phyloP scores from a whole-genome alignment of 2,888 invertebrate genomes.

The Melanotus villosus region DNA sequence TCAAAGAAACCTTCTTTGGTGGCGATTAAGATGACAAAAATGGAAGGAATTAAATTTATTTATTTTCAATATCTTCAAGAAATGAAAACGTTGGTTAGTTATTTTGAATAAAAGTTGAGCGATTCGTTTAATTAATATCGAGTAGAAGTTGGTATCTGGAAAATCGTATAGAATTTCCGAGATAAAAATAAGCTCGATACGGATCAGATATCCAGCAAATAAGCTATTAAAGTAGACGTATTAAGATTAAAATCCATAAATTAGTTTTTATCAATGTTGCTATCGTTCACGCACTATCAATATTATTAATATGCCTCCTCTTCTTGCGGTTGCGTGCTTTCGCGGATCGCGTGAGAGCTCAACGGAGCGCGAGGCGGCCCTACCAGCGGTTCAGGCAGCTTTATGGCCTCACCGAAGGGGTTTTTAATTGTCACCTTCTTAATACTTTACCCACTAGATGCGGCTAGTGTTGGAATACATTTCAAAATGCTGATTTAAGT shows the following conservation, averaged over 20 bases:
- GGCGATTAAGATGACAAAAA: no score
- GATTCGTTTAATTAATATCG: background rate
- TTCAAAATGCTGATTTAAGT: conserved; percentile 37
- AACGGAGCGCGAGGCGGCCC: conserved; percentile 34
- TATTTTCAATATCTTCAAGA: background rate
- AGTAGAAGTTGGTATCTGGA: background rate
- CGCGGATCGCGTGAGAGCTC: conserved; percentile 43
- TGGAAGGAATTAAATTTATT: no score
- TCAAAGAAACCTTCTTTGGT: no score
- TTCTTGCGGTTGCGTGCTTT: conserved; percentile 32
- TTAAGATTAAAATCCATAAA: conserved; percentile 53
- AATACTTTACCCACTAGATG: conserved; percentile 28
- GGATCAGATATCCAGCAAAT: conserved; percentile 23
- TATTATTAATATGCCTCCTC: conserved; percentile 39
- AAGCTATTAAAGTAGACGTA: conserved; percentile 37
- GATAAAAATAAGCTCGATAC: conserved; percentile 16
- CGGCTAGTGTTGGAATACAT: conserved; percentile 37
- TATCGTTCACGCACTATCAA: conserved; percentile 49
- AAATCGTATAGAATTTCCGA: background rate
- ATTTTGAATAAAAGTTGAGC: background rate
- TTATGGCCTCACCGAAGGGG: conserved; percentile 48
- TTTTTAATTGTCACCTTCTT: conserved; percentile 50
- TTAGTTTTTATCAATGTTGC: conserved; percentile 49
- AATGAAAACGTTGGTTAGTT: background rate
- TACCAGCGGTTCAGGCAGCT: conserved; percentile 36